Base-by-base conservation (phyloP, 2,113 vertebrate species). In the Rissa tridactyla region DNA sequence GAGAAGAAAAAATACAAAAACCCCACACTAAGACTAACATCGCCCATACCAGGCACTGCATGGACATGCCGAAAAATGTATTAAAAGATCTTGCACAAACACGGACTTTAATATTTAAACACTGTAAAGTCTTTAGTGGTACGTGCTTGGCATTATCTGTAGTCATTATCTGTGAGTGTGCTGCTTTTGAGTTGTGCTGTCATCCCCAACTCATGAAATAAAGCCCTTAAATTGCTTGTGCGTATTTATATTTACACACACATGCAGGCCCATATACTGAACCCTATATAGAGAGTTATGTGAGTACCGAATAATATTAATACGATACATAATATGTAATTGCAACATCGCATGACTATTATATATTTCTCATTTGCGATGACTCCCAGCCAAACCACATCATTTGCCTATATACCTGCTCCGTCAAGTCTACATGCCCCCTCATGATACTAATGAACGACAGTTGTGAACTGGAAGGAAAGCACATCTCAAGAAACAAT, bases 301-400 rank as follows among this genome's bases (percentile, higher is more conserved):
- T 27, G 38, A 82, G 57, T 10, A 44, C 54, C 0, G 0, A 94
- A 52, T 60, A 27, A 68, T 9, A 83, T 38, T 25, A 69, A 27
- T 23, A 36, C 1, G 38, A 71, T 30, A 58, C 22, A 25, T 3
- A 25, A 60, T 34, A n/a, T 4, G 10, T 42, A 84, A 87, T 2
- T 82, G 70, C 49, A 77, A 5, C 82, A 88, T 77, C 1, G 22
- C 64, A 46, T 3, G 49, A 66, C 69, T 90, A 58, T 76, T 76
- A 81, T 36, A 64, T 17, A 42, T 26, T 84, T 61, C 86, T 79
- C 61, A 40, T 77, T 51, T 6, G 13, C 0, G 2, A 30, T 86
- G 86, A 42, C 82, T 93, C 55, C 51, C 51, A 75, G 95, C 82
- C 92, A 96, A 93, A 93, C 82, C 95, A 47, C 94, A 66, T 68